Base-by-base conservation (phyloP, 2,888 invertebrate genomes). In the Drosophila yooni region DNA sequence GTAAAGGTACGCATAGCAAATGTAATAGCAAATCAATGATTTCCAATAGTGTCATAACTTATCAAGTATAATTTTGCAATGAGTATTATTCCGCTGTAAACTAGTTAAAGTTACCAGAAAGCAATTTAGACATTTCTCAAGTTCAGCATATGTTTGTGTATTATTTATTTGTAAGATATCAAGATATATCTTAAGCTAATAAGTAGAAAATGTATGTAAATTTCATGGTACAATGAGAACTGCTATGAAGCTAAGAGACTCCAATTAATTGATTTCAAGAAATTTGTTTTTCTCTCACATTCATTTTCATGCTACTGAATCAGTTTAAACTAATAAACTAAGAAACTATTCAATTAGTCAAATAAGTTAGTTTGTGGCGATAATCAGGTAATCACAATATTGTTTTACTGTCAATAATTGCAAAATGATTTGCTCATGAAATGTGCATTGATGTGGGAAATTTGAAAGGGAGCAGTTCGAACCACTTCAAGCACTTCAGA, bases 351-450 rank as follows among this genome's bases (percentile, higher is more conserved):
- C 34, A 53, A 36, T 3, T 34, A 6, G 34, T 33, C 10, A 33
- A 33, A 33, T 25, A 2, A 10, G 10, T 7, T 3, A 13, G 38
- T 8, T 38, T 56, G 38, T n/a, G 56, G 38, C 27, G 21, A 38
- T 1, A 29, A 2, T 11, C 13, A 13, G 27, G 27, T 27, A 27
- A n/a, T 13, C 18, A 27, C n/a, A 34, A n/a, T 25, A 7, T 46
- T 46, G 31, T 25, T 33, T 46, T 8, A 33, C 5, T 33, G 48
- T 27, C 31, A 48, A 48, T 48, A 59, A 50, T 34, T 50, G 51
- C 15, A 15, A 52, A 38, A 10, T 38, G 36, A 52, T 21, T 36
- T 36, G n/a, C 2, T 11, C 13, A 29, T 40, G 15, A 36, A 60
- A 27, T 50, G 15, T 38, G 6, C 21, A 31, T 11, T 52, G 52